Percentiles rank a stretch among this genome's conserved stretches.
These are phyloP conservation scores for Heliconius hermathena DNA, from an alignment of 1,140 invertebrate genomes.

Conservation along the genomic window DNA sequence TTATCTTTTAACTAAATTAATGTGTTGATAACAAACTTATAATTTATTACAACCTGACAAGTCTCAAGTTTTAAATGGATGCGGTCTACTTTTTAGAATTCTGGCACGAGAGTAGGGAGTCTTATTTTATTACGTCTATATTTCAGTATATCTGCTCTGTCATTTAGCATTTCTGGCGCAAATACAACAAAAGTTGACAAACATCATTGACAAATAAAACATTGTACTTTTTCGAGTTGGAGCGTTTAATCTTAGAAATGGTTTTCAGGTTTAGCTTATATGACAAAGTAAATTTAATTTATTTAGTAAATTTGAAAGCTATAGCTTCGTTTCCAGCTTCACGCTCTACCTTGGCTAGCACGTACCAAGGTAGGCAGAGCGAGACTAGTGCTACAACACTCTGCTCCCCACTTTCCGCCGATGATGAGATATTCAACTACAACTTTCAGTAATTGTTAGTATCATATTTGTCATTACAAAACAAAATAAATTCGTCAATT, in stretches of 20 bases:
- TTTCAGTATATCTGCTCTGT: slow-evolving; percentile 23
- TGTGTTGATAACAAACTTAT: background rate
- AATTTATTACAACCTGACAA: background rate
- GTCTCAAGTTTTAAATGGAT: slow-evolving; percentile 25
- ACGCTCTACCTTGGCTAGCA: too few relatives aligned
- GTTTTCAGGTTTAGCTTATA: background rate
- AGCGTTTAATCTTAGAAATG: slow-evolving; percentile 26
- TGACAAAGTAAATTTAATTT: background rate
- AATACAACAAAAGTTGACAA: slow-evolving; percentile 19
- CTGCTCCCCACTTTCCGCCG: too few relatives aligned
- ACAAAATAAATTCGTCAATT: too few relatives aligned
- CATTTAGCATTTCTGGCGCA: background rate
- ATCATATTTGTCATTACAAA: too few relatives aligned
- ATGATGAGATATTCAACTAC: too few relatives aligned
- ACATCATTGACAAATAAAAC: slow-evolving; percentile 17
- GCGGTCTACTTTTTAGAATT: slow-evolving; percentile 27
- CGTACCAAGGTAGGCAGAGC: too few relatives aligned
- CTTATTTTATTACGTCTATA: slow-evolving; percentile 23
- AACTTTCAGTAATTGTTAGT: too few relatives aligned
- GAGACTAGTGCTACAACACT: too few relatives aligned
- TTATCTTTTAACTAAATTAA: too few relatives aligned
- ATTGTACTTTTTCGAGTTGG: slow-evolving; percentile 2
- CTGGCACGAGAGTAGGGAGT: slow-evolving; percentile 19
- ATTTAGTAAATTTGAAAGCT: background rate
- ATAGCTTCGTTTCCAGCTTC: too few relatives aligned